These are phyloP conservation scores for Oncorhynchus kisutch DNA, from an alignment of 2,113 vertebrate genomes.

Conservation along the genomic window DNA sequence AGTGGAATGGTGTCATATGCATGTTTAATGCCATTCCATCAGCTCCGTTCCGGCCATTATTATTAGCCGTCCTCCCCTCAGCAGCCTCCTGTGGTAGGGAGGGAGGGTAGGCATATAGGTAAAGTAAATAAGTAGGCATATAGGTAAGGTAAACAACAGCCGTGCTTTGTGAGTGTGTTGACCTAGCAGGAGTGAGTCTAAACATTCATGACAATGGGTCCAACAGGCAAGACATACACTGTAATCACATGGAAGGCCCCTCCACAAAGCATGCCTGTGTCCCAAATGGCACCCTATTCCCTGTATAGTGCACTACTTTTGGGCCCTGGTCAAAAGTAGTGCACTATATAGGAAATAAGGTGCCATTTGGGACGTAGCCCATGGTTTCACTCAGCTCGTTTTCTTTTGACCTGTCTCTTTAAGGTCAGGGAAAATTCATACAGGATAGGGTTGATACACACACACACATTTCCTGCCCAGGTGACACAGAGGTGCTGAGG, in stretches of 20 bases:
- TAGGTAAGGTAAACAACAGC: not conserved
- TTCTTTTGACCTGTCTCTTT: not conserved
- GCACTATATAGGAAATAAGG: too few species aligned
- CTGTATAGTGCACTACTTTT: too few species aligned
- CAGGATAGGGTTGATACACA: not conserved
- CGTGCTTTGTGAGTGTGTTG: slow-evolving; percentile 1
- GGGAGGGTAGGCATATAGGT: not conserved
- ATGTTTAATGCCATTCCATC: too few species aligned
- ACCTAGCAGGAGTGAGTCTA: not conserved
- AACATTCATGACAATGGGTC: not conserved
- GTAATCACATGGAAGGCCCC: too few species aligned
- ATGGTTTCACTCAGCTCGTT: not conserved
- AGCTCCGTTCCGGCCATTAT: too few species aligned
- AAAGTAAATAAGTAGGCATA: not conserved
- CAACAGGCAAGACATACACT: not conserved
- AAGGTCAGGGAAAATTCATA: not conserved
- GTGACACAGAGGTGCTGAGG: slow-evolving; percentile 27
- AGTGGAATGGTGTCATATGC: too few species aligned
- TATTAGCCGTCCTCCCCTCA: too few species aligned
- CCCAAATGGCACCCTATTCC: too few species aligned
- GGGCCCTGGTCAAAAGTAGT: too few species aligned
- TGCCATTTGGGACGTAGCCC: too few species aligned
- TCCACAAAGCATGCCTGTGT: not conserved
- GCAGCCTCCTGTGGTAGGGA: too few species aligned
- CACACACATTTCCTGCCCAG: not conserved